Conservation (phyloP, 2,888 invertebrate genomes). For the Rotaria macrura region DNA sequence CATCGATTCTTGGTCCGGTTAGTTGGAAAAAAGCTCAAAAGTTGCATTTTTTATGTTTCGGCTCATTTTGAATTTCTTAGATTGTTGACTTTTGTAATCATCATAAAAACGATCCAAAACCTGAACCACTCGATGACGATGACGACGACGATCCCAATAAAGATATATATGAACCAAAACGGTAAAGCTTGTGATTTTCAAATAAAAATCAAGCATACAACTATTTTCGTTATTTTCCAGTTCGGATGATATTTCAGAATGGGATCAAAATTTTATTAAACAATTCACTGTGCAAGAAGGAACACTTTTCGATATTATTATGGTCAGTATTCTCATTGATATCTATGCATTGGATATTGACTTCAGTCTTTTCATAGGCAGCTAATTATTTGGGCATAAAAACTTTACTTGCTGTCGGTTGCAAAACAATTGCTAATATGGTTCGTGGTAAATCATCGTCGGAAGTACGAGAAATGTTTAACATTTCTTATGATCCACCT, state of each 20-base stretch:
- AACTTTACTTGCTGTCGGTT: conserved; percentile 5
- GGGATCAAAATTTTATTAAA: conserved; percentile 16
- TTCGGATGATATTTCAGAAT: not conserved
- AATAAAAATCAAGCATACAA: too few species aligned
- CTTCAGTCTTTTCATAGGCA: not conserved
- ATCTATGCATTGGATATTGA: too few species aligned
- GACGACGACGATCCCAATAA: conserved; percentile 16
- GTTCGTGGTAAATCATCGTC: conserved; percentile 14
- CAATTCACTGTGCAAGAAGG: not conserved
- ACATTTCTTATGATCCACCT: conserved; percentile 11
- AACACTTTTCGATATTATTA: not conserved
- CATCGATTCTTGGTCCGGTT: not conserved
- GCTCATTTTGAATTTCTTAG: too few species aligned
- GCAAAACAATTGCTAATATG: conserved; percentile 19
- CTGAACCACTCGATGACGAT: not conserved
- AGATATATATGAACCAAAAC: conserved; percentile 17
- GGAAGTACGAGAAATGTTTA: not conserved
- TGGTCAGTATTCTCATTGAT: not conserved
- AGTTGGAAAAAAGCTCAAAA: not conserved
- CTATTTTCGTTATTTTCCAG: too few species aligned
- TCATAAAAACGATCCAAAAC: conserved; percentile 6
- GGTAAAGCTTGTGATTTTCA: not conserved
- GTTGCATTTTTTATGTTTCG: not conserved
- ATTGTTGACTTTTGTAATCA: conserved; percentile 1
- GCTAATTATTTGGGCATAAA: conserved; percentile 9